Conservation (phyloP, 1,140 invertebrate genomes). For the Drosophila pachea region DNA sequence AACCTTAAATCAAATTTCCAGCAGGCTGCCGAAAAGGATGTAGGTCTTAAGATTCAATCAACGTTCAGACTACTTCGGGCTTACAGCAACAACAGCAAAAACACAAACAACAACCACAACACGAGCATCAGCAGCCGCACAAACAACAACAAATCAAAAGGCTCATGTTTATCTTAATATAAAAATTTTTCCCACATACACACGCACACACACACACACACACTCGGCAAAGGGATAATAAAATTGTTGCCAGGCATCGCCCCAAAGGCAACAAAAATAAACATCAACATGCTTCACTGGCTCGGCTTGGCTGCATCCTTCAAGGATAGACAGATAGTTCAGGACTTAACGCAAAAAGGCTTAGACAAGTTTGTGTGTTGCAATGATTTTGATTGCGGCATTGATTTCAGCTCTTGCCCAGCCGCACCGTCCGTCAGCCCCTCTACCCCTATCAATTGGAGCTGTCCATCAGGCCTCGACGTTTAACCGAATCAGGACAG, state of each 20-base stretch:
- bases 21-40: conserved; percentile 35
- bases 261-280: conserved; percentile 62
- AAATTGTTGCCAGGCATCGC: conserved; percentile 43
- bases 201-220: too few relatives aligned
- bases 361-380: conserved; percentile 48
- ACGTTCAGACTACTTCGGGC: conserved; percentile 41
- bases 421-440: not conserved
- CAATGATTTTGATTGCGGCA: conserved; percentile 64
- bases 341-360: conserved; percentile 43
- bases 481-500: conserved; percentile 61
- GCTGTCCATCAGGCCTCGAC: conserved; percentile 39
- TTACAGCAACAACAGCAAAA: conserved; percentile 7
- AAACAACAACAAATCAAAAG: conserved; percentile 65
- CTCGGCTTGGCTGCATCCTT: conserved; percentile 41
- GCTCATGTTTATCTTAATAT: conserved; percentile 72
- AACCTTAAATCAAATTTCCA: conserved; percentile 73
- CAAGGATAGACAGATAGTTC: conserved; percentile 40
- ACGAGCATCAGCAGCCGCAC: conserved; percentile 10
- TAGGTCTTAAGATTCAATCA: conserved; percentile 65
- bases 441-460: not conserved
- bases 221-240: conserved; percentile 63
- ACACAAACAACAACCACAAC: conserved; percentile 36
- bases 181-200: conserved; percentile 52
- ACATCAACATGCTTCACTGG: conserved; percentile 57
- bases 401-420: conserved; percentile 51